Evolutionary conservation across 2,888 invertebrate species (phyloP), one percentile per base, ranked within the genome.

Genomic region (Mayetiola destructor): DNA sequence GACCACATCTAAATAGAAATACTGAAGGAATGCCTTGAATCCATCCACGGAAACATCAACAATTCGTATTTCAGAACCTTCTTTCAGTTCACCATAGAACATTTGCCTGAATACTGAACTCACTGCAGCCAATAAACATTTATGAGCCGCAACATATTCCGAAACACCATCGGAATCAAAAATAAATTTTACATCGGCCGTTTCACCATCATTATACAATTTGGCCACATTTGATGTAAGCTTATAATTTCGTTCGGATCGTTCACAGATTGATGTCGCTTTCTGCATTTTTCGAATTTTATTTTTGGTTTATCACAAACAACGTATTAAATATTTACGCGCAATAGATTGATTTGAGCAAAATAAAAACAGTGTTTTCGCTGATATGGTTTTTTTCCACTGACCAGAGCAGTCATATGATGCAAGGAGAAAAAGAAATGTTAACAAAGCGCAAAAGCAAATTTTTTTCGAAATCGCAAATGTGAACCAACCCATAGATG

Each of bases 21-120:
- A 57, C 29, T 52, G 52, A 4, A 57, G 27, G 37, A 57, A 57
- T 36, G 48, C 57, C 5, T 16, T 14, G 23, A 57, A 57, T n/a
- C 42, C 57, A 57, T 52, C 57, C 52, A 21, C 12, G 18, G 57
- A 27, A 6, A 52, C 52, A 37, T 57, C 57, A 37, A 57, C 57
- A 36, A 57, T 57, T 23, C 14, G 18, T 5, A 57, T 29, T 23
- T 57, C 53, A 12, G 42, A 27, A 10, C n/a, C 14, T 52, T 57
- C 57, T 29, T 37, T 37, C 6, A 57, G 12, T 16, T 53, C 36
- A 53, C 57, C 57, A n/a, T 14, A 57, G 37, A 57, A 57, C 57
- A 57, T 57, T 36, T 37, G 32, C 20, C 16, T 18, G 16, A 57
- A 57, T 12, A 57, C 57, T 10, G 53, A 53, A 20, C 57, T 57